Evolutionary conservation across 2,888 invertebrate species (phyloP).

Genomic region (Aricia artaxerxes): DNA sequence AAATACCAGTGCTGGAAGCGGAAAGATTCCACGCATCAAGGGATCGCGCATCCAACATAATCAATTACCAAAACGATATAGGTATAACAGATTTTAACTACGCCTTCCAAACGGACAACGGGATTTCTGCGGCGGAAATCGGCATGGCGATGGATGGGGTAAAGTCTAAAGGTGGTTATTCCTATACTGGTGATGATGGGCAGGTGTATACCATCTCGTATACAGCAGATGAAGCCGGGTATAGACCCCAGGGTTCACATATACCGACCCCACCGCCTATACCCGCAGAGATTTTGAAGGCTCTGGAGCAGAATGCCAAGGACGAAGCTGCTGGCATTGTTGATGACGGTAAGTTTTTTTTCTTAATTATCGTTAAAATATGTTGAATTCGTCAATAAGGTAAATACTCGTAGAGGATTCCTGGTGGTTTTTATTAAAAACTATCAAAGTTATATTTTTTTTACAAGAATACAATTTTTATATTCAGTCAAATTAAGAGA

Average conservation of each 20-base stretch:
- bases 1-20: conserved; percentile 44
- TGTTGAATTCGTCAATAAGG: too few species aligned
- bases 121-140: conserved; percentile 62
- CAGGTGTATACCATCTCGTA: conserved; percentile 66
- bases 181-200: conserved; percentile 68
- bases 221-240: conserved; percentile 65
- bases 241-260: conserved; percentile 62
- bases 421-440: too few species aligned
- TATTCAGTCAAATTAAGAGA: too few species aligned
- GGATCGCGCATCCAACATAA: conserved; percentile 54
- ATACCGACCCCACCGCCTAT: conserved; percentile 69
- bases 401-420: too few species aligned
- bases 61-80: conserved; percentile 59
- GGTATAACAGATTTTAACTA: conserved; percentile 58
- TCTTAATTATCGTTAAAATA: too few species aligned
- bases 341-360: conserved; percentile 59
- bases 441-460: too few species aligned
- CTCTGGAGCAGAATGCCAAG: conserved; percentile 63
- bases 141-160: conserved; percentile 60
- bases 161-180: conserved; percentile 63
- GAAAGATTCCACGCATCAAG: conserved; percentile 49
- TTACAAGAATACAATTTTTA: too few species aligned
- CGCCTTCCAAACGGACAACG: conserved; percentile 67
- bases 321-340: conserved; percentile 66
- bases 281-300: conserved; percentile 61